A percentile compares a stretch with the other conserved stretches of the same genome.
Evolutionary conservation across 2,888 invertebrate species (phyloP).

Genomic region (Dasysyrphus tricinctus): DNA sequence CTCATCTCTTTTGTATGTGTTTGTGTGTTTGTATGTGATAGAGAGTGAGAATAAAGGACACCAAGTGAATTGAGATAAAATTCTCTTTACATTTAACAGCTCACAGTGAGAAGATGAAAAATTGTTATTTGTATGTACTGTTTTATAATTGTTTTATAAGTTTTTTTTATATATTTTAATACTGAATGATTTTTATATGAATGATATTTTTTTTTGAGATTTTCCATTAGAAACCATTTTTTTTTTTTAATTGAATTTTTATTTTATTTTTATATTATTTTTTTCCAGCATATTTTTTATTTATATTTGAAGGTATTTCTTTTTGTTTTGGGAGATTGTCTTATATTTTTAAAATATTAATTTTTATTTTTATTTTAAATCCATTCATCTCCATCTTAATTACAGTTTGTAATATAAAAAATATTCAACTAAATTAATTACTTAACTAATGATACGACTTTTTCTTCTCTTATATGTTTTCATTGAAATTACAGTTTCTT

Average conservation of each 20-base stretch:
- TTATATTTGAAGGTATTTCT: slow-evolving; percentile 47
- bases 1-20: slow-evolving; percentile 39
- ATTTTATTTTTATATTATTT: slow-evolving; percentile 51
- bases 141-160: not conserved
- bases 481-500: slow-evolving; percentile 84
- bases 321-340: slow-evolving; percentile 79
- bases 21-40: not conserved
- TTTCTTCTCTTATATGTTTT: slow-evolving; percentile 37
- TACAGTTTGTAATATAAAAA: slow-evolving; percentile 53
- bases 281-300: slow-evolving; percentile 50
- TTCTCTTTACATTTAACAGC: slow-evolving; percentile 48
- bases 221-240: slow-evolving; percentile 62
- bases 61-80: slow-evolving; percentile 68
- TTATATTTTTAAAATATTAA: slow-evolving; percentile 59
- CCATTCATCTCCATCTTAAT: slow-evolving; percentile 65
- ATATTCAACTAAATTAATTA: slow-evolving; percentile 64
- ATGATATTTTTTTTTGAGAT: slow-evolving; percentile 17
- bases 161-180: slow-evolving; percentile 46
- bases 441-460: slow-evolving; percentile 57
- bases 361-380: slow-evolving; percentile 50
- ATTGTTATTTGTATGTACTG: slow-evolving; percentile 7
- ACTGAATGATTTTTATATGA: slow-evolving; percentile 64
- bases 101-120: slow-evolving; percentile 53
- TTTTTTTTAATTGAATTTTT: slow-evolving; percentile 60
- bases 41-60: slow-evolving; percentile 59